These are phyloP conservation scores for Papilio helenus DNA, from an alignment of 1,140 invertebrate genomes.

Conservation along the genomic window DNA sequence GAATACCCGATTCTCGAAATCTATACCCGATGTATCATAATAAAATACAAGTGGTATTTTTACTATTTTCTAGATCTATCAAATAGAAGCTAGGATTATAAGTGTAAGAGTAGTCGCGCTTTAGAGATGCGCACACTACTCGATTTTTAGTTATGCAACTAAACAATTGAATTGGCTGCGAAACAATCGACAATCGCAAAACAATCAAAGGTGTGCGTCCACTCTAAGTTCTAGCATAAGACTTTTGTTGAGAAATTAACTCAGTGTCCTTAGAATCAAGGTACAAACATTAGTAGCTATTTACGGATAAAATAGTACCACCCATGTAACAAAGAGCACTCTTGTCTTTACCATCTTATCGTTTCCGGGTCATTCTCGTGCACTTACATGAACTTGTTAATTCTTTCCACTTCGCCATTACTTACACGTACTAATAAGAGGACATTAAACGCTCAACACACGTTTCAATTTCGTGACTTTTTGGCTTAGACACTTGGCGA, in stretches of 20 bases:
- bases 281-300: not conserved
- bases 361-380: conserved; percentile 48
- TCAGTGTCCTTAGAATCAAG: not conserved
- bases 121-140: too few species aligned
- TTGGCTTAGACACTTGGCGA: conserved; percentile 41
- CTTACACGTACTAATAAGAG: conserved; percentile 64
- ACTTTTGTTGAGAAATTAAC: not conserved
- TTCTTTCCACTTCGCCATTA: conserved; percentile 57
- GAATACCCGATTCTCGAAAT: not conserved
- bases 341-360: conserved; percentile 46
- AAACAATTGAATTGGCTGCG: too few species aligned
- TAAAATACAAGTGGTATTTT: not conserved
- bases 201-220: too few species aligned
- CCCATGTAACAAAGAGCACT: not conserved
- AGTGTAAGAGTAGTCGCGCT: too few species aligned
- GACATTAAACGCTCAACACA: conserved; percentile 72
- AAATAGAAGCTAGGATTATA: too few species aligned
- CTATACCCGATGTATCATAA: not conserved
- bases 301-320: not conserved
- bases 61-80: not conserved
- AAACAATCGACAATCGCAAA: too few species aligned
- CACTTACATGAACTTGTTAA: conserved; percentile 48
- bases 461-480: conserved; percentile 76
- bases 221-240: not conserved
- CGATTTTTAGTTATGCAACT: too few species aligned